Percentiles rank a stretch among this genome's conserved stretches.
These are phyloP conservation scores for Sebastes matsubarae DNA, from an alignment of 2,797 vertebrate species.

Conservation along the genomic window DNA sequence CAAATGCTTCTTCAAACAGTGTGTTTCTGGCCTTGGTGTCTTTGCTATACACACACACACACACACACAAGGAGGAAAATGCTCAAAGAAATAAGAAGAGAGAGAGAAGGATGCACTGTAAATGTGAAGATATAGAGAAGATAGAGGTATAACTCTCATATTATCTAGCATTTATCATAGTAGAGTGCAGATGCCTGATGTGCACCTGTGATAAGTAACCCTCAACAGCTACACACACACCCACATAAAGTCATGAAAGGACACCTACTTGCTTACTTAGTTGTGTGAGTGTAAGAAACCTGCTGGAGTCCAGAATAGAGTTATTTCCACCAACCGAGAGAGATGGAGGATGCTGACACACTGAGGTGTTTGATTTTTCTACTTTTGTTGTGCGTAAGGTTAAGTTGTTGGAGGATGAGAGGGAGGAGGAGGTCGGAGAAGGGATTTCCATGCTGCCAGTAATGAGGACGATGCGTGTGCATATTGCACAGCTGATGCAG, in stretches of 20 bases:
- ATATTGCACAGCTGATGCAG: background rate
- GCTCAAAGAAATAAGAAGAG: background rate
- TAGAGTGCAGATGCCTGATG: conserved; percentile 25
- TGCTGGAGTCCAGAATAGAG: background rate
- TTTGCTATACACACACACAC: background rate
- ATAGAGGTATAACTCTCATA: conserved; percentile 22
- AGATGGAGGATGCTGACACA: background rate
- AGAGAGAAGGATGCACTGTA: background rate
- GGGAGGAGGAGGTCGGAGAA: background rate
- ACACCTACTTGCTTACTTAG: background rate
- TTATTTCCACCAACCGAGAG: conserved; percentile 8
- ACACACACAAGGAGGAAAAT: background rate
- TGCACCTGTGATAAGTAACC: conserved; percentile 44
- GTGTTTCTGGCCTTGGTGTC: background rate
- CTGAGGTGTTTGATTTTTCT: background rate
- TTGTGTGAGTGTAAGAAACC: background rate
- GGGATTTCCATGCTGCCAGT: background rate
- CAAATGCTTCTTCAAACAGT: background rate
- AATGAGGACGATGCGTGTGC: background rate
- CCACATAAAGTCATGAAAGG: background rate
- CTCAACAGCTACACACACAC: background rate
- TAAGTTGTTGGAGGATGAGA: background rate
- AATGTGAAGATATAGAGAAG: background rate
- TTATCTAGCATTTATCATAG: conserved; percentile 63
- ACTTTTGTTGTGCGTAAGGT: background rate